Conservation (phyloP, 2,888 invertebrate species). For the Ennomos quercinarius region DNA sequence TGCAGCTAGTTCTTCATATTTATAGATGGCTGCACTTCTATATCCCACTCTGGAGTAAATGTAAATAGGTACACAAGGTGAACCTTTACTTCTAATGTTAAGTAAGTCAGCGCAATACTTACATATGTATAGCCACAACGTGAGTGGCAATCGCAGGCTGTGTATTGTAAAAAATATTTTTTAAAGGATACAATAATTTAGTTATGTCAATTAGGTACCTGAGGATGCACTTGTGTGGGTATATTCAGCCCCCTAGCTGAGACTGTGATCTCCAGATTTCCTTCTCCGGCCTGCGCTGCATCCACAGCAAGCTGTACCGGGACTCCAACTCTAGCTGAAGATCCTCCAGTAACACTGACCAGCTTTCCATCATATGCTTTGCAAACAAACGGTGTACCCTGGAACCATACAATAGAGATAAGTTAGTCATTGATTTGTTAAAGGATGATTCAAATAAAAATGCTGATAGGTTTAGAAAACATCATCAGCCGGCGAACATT, state of each 20-base stretch:
- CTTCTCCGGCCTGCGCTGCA: slow-evolving; percentile 98
- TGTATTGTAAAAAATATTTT: too few relatives aligned
- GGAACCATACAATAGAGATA: slow-evolving; percentile 29
- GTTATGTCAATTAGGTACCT: slow-evolving; percentile 80
- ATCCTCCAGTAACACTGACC: slow-evolving; percentile 92
- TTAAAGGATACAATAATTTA: too few relatives aligned
- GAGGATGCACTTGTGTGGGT: slow-evolving; percentile 97
- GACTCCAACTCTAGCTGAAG: slow-evolving; percentile 91
- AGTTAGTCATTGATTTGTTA: too few relatives aligned
- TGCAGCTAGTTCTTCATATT: too few relatives aligned
- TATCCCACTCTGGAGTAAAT: too few relatives aligned
- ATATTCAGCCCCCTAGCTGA: slow-evolving; percentile 97
- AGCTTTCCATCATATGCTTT: slow-evolving; percentile 97
- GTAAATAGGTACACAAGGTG: too few relatives aligned
- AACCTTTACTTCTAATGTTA: too few relatives aligned
- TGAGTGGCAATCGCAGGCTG: too few relatives aligned
- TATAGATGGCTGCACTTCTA: too few relatives aligned
- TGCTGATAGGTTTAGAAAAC: not conserved
- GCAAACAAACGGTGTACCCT: slow-evolving; percentile 95
- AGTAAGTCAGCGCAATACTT: too few relatives aligned
- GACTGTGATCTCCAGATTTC: slow-evolving; percentile 98
- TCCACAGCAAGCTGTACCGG: slow-evolving; percentile 98
- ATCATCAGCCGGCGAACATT: too few relatives aligned
- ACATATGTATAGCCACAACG: too few relatives aligned
- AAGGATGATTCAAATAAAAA: not conserved